Base-by-base conservation (phyloP, 2,888 invertebrate genomes). In the Incurvaria masculella region DNA sequence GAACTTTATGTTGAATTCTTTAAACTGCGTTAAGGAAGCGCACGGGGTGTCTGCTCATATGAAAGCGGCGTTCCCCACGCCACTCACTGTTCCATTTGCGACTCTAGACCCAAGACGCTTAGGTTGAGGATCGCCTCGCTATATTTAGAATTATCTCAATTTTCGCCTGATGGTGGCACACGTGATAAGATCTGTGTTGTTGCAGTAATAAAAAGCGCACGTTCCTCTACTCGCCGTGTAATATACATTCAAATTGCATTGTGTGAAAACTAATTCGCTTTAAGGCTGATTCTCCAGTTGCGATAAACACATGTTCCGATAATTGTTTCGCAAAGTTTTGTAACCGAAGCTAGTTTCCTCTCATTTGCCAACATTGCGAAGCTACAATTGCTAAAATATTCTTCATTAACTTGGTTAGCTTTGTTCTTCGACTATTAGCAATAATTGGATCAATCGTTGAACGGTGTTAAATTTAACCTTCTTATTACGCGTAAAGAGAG, bases 161-260 rank as follows among this genome's bases (percentile, higher is more conserved):
- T 33, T 33, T 33, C 33, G 8, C 33, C 11, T 33, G 33, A 33
- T 33, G 33, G 33, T 33, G 14, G 33, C 8, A 33, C 33, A 6
- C 33, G 14, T n/a, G 33, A 33, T 33, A 14, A 33, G 33, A 33
- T 33, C 33, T 33, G 33, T 33, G 33, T 11, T 33, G 75, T 74
- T 75, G 76, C 75, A 74, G 76, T 74, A 78, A 78, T 78, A 78
- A 78, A 78, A 76, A 75, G 74, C 71, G 66, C 68, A 67, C 67
- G 74, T 75, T 74, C 74, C 69, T 72, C 71, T 75, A 74, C 71
- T 33, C 72, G 76, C 75, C 76, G 78, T 76, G 76, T 76, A 76
- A 78, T 76, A 73, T 75, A 75, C 78, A 76, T 76, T 76, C 75
- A 76, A 78, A 78, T 78, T 78, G 78, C 78, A 78, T 78, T 76